Evolutionary conservation across 2,113 vertebrate genomes (phyloP).

Genomic region (Tupaia tana): DNA sequence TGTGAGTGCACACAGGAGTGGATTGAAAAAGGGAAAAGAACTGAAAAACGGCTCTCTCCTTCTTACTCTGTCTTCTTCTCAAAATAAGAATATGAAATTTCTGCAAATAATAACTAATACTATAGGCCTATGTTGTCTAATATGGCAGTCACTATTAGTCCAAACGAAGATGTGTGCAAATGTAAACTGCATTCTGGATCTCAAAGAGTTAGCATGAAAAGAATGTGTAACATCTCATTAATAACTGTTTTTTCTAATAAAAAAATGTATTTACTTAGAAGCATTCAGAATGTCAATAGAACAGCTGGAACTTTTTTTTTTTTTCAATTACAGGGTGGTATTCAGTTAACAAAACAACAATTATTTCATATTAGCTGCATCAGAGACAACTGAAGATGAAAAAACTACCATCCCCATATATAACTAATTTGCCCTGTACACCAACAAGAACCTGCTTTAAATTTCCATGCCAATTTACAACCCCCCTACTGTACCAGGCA

Average conservation of each 20-base stretch:
- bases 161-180: not conserved
- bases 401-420: too few species aligned
- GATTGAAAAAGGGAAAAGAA: too few species aligned
- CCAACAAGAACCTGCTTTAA: conserved; percentile 79
- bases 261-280: too few species aligned
- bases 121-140: not conserved
- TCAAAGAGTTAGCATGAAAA: not conserved
- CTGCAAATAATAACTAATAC: not conserved
- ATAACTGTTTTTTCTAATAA: not conserved
- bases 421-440: too few species aligned
- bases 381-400: too few species aligned
- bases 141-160: not conserved
- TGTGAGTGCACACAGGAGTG: too few species aligned
- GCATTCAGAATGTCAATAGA: too few species aligned
- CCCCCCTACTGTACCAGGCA: conserved; percentile 93
- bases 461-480: conserved; percentile 90
- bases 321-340: too few species aligned
- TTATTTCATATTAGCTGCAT: too few species aligned
- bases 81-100: conserved; percentile 24
- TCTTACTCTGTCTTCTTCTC: not conserved
- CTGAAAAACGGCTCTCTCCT: not conserved
- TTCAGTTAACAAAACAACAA: too few species aligned
- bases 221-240: not conserved
- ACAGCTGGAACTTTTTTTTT: too few species aligned
- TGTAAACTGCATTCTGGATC: not conserved